A percentile compares a stretch with the other conserved stretches of the same genome.
Evolutionary conservation across 2,888 invertebrate genomes (phyloP).

Genomic region (Pammene aurita): DNA sequence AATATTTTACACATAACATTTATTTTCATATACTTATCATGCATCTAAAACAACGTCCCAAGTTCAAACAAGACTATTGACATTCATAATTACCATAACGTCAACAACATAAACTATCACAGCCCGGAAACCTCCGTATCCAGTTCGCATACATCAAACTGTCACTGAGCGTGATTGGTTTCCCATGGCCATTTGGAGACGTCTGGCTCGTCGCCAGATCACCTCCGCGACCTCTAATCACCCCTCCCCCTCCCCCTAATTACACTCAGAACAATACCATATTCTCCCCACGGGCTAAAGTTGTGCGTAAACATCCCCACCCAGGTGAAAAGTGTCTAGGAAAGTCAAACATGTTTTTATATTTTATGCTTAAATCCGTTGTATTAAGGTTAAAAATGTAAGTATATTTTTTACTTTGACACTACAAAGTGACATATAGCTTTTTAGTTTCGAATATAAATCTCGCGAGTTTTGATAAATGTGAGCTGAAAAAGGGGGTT

Average conservation of each 20-base stretch:
- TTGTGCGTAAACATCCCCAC: constrained; percentile 4
- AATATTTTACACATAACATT: too few species aligned
- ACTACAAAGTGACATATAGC: constrained; percentile 1
- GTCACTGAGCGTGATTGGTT: constrained; percentile 22
- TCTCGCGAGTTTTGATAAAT: constrained; percentile 31
- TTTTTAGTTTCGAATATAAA: neutral
- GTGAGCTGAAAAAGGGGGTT: constrained; percentile 9
- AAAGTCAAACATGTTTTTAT: neutral
- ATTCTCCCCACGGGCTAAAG: neutral
- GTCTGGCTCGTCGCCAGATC: constrained; percentile 27
- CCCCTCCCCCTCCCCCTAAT: constrained; percentile 36
- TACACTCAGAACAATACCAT: constrained; percentile 34
- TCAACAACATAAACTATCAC: constrained; percentile 18
- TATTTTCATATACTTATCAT: too few species aligned
- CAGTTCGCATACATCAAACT: constrained; percentile 24
- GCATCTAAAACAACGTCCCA: neutral
- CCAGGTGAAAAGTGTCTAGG: neutral
- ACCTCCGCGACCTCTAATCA: constrained; percentile 28
- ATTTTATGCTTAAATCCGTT: neutral
- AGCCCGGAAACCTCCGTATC: constrained; percentile 10
- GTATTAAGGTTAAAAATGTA: neutral
- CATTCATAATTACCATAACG: constrained; percentile 14
- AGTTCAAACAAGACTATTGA: neutral
- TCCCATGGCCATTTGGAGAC: constrained; percentile 18
- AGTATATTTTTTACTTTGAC: neutral